Evolutionary conservation across 1,140 invertebrate genomes (phyloP).

Genomic region (Sitophilus oryzae): DNA sequence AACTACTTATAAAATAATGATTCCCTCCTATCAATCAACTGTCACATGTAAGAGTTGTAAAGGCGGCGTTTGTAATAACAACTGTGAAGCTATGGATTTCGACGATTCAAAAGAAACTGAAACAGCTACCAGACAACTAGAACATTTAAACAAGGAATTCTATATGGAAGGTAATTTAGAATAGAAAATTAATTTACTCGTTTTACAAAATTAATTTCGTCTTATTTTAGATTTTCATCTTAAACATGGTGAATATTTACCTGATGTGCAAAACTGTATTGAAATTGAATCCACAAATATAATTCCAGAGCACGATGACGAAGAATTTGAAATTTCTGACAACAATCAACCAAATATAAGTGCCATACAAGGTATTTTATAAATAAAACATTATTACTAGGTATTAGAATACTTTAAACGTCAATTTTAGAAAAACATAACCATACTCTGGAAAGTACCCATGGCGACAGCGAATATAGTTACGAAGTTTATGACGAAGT

Average conservation of each 20-base stretch:
- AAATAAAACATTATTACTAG: no score
- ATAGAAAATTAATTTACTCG: background rate
- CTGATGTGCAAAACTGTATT: slow-evolving; percentile 35
- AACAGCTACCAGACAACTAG: slow-evolving; percentile 21
- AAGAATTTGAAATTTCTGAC: no score
- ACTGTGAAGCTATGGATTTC: slow-evolving; percentile 20
- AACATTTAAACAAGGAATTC: slow-evolving; percentile 25
- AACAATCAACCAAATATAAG: no score
- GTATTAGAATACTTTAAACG: no score
- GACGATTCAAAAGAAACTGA: slow-evolving; percentile 22
- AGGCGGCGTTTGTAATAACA: slow-evolving; percentile 19
- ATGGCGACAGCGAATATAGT: no score
- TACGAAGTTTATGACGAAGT: no score
- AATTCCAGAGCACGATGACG: slow-evolving; percentile 35
- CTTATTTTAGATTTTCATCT: slow-evolving; percentile 12
- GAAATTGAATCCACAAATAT: slow-evolving; percentile 36
- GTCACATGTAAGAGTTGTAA: slow-evolving; percentile 5
- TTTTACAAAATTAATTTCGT: slow-evolving; percentile 6
- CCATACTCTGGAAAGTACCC: no score
- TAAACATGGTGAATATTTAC: slow-evolving; percentile 27
- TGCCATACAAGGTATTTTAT: no score
- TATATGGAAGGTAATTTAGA: slow-evolving; percentile 12
- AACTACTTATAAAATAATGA: slow-evolving; percentile 20
- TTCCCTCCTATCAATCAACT: slow-evolving; percentile 10
- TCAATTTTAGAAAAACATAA: no score